Evolutionary conservation across 2,888 invertebrate genomes (phyloP), one percentile per base, ranked within the genome.

Genomic region (Polydrusus cervinus): DNA sequence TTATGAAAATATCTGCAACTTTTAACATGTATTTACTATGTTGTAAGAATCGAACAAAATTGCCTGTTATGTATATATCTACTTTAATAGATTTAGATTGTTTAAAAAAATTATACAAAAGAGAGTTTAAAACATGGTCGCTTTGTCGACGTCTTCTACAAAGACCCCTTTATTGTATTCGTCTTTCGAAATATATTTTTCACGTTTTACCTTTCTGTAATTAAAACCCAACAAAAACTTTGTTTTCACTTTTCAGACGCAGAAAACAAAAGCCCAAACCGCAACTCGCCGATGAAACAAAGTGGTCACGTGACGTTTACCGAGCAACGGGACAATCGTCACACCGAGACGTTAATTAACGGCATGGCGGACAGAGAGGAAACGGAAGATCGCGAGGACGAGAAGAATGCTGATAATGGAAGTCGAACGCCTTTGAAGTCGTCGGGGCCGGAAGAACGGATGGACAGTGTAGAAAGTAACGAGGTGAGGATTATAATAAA

Each of bases 401-500:
- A 16, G 18, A n/a, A 7, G 13, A 45, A 62, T 45, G 45, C n/a
- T 25, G 62, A 62, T 25, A 40, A 61, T 40, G 66, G 57, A 25
- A 34, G 65, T 10, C 57, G 65, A 57, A 61, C 55, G 69, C 65
- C 74, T 57, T 67, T 74, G 70, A 74, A 74, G 51, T 60, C 18
- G 20, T 20, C 53, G 16, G 51, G 66, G 57, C 57, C 57, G 51
- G 74, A 74, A 65, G 70, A 65, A 18, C 40, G 73, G n/a, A 73
- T 57, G 51, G 72, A 76, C 25, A 76, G 76, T 25, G 76, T 74
- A 8, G 76, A 76, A 76, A 76, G 76, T 60, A 76, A 69, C 60
- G 76, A 76, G 73, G 76, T 76, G 53, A 70, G 53, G 6, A 20
- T 49, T 34, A 13, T 51, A 47, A 16, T 7, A 3, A 10, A 3